Evolutionary conservation across 2,113 vertebrate genomes (phyloP), one percentile per base, ranked within the genome.

Genomic region (Odontesthes bonariensis): DNA sequence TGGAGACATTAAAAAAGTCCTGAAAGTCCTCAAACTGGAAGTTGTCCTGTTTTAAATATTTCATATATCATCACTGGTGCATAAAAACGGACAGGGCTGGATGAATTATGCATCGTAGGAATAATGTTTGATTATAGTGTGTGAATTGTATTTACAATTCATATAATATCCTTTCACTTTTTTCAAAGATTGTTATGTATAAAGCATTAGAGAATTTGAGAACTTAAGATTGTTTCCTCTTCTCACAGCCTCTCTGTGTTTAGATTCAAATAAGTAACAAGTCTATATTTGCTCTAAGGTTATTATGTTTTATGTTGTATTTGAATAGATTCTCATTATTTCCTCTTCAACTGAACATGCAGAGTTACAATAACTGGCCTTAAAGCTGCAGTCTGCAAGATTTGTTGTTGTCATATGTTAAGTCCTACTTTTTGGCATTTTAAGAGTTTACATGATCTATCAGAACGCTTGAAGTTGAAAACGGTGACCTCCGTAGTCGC

Each of bases 241-340:
- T 61, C 23, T 51, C 49, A 16, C 56, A n/a, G 32, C 12, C 42
- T 16, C 42, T 44, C 42, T 44, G 42, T 44, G 42, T 14, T 14
- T 44, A 9, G 11, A 11, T 3, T 12, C 40, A 3, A 11, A 1
- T 11, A 42, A 11, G 40, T 11, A 2, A 42, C 40, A 16, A 40
- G 65, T 40, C 27, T 60, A 80, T 58, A 63, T 68, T 64, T 72
- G 47, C 71, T 53, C 35, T 46, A 0, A 3, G 6, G 58, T 72
- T 68, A 71, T 6, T 60, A 13, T 70, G 31, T 72, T 74, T 53
- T 40, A n/a, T 35, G 55, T 69, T 8, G 27, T 77, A 46, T 35
- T 38, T 38, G 35, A 38, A 38, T 10, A 38, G 2, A 38, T 8
- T 66, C 17, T 68, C 58, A 60, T 20, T 11, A 67, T 68, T 69